Conservation (phyloP, 2,113 vertebrate species). For the Poeciliopsis occidentalis region DNA sequence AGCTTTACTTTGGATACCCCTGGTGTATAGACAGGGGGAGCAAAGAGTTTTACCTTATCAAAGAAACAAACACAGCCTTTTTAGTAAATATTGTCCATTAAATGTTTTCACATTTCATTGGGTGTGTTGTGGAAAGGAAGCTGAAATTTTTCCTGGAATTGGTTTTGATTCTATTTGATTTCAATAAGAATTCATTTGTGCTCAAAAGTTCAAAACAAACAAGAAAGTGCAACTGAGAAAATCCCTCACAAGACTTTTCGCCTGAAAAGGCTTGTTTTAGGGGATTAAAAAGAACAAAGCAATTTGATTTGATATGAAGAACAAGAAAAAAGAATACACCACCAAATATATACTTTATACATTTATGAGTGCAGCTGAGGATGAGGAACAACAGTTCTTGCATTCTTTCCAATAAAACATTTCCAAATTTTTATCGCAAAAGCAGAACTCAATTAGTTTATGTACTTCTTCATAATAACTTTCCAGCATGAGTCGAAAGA, state of each 20-base stretch:
- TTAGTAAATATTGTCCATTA: background rate
- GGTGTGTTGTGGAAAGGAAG: background rate
- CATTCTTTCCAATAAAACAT: background rate
- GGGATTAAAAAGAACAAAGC: background rate
- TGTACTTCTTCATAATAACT: background rate
- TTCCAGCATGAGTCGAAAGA: background rate
- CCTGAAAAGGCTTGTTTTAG: background rate
- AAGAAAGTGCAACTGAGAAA: background rate
- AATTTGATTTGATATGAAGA: background rate
- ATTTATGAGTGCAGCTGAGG: no score
- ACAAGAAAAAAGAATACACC: no score
- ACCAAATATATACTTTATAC: no score
- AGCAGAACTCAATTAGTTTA: background rate
- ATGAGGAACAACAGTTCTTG: background rate
- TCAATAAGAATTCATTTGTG: background rate
- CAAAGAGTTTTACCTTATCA: background rate
- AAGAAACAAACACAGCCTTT: background rate
- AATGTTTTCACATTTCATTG: background rate
- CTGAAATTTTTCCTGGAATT: background rate
- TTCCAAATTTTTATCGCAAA: background rate
- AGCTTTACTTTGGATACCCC: no score
- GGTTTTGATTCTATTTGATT: background rate
- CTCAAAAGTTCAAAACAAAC: conserved; percentile 11
- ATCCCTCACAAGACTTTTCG: background rate
- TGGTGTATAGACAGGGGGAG: background rate